Base-by-base conservation (phyloP, 2,113 vertebrate genomes). In the Colinus virginianus region DNA sequence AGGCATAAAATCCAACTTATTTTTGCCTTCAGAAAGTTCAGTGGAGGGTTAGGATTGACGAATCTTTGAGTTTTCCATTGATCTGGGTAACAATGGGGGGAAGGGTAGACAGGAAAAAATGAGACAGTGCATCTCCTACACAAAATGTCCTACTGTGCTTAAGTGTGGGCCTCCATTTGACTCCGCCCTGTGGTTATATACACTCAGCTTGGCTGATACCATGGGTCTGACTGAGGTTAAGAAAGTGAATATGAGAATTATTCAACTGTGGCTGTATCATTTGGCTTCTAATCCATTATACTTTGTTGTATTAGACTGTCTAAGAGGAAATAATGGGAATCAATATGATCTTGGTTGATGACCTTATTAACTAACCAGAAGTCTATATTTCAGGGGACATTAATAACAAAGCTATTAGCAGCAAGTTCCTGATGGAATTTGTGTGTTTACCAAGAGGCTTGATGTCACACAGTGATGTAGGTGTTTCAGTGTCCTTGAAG, bases 291-390 rank as follows among this genome's bases (percentile, higher is more conserved):
- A 87, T 82, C 53, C 42, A 66, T 86, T 53, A 58, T 20, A 32
- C 26, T 79, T 40, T 22, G 40, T 79, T 53, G 17, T 67, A n/a
- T 75, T 75, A 72, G 53, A 20, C 66, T 72, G 79, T 49, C 80
- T 78, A 45, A n/a, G 58, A 88, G 70, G 66, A 90, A 92, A 92
- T 87, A 95, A 55, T 84, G 64, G 78, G 86, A 84, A n/a, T 83
- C 6, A 0, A 85, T 92, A 45, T 12, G 32, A 84, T 91, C 53
- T 78, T 58, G 51, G 82, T 86, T 72, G 48, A 18, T 95, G 67
- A 70, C 49, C 56, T 87, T 87, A 42, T 78, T 82, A 91, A 92
- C 77, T 49, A 68, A 70, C 78, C 53, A 40, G 38, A 96, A 93
- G 89, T 88, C 83, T 87, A 23, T 87, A 76, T 40, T 86, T 78